phyloP scores from a whole-genome alignment of 2,113 vertebrate species.

The Hipposideros armiger region DNA sequence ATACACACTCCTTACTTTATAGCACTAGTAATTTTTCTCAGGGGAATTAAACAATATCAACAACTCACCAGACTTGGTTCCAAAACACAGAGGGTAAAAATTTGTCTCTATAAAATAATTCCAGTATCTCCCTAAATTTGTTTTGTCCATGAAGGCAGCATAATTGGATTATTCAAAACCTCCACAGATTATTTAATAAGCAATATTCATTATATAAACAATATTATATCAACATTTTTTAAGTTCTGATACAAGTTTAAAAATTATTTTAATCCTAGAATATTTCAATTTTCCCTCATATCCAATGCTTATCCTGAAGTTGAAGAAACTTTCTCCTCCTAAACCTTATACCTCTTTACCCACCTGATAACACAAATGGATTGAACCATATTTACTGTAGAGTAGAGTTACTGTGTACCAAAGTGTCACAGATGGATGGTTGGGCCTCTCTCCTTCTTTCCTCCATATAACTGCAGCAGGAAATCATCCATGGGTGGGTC shows the following conservation, averaged over 20 bases:
- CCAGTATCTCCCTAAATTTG: neutral
- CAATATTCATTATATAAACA: neutral
- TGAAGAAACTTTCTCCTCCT: neutral
- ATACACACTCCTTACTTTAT: neutral
- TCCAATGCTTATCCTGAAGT: neutral
- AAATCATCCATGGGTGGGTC: neutral
- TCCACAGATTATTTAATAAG: neutral
- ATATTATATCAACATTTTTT: neutral
- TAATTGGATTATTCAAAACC: neutral
- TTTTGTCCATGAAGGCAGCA: neutral
- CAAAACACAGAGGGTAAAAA: neutral
- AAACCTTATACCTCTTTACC: neutral
- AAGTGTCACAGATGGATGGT: neutral
- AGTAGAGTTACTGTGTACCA: neutral
- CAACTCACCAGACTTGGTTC: neutral
- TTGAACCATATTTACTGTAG: neutral
- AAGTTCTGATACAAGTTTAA: neutral
- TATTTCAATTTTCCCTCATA: neutral
- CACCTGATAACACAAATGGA: neutral
- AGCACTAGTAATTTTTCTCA: neutral
- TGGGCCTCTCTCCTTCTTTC: neutral
- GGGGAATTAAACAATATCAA: neutral
- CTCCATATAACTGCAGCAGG: neutral
- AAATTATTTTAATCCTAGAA: neutral
- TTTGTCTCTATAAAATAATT: neutral